A percentile compares a stretch with the other conserved stretches of the same genome.
phyloP scores from a whole-genome alignment of 2,797 vertebrate genomes.

The Heliangelus exortis region DNA sequence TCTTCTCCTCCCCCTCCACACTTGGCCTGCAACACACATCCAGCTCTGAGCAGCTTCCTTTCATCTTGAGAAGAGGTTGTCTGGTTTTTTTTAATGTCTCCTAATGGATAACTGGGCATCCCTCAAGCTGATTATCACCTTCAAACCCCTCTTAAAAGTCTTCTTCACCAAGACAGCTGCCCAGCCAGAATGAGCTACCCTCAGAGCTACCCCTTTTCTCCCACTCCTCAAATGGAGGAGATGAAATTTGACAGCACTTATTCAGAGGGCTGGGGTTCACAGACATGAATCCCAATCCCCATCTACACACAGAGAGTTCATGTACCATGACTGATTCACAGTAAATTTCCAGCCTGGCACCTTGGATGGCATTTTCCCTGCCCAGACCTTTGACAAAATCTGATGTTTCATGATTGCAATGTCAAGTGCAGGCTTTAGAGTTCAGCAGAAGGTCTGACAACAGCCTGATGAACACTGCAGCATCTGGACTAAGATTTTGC shows the following conservation, averaged over 20 bases:
- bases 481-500: neutral
- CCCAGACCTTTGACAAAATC: neutral
- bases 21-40: neutral
- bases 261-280: neutral
- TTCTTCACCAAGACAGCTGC: neutral
- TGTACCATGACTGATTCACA: neutral
- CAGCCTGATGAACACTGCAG: neutral
- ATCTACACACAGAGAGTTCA: neutral
- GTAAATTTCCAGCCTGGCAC: neutral
- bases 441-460: neutral
- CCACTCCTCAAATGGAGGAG: accelerated
- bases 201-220: neutral
- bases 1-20: neutral
- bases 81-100: neutral
- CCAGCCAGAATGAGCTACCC: neutral
- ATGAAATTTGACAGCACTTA: neutral
- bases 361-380: neutral
- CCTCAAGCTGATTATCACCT: neutral
- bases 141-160: neutral
- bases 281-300: neutral
- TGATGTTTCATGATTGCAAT: neutral
- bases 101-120: neutral
- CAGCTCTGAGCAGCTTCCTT: neutral
- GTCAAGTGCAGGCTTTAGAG: neutral
- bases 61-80: neutral